These are phyloP conservation scores for Thalassophryne amazonica DNA, from an alignment of 2,797 vertebrate genomes.

Conservation along the genomic window DNA sequence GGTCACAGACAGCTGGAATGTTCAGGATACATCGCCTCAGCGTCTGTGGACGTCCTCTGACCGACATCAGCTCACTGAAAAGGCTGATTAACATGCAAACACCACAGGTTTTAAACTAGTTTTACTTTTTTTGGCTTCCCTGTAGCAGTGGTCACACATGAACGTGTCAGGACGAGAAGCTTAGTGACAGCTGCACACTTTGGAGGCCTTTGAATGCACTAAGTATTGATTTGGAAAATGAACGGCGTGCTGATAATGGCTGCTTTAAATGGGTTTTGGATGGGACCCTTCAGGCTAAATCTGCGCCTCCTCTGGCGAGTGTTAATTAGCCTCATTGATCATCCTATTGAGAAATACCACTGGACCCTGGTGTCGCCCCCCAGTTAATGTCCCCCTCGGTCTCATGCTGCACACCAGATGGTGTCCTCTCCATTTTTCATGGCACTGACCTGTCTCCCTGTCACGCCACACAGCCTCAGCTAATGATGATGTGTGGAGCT, in stretches of 20 bases:
- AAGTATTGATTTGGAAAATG: too few relatives aligned
- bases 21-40: too few relatives aligned
- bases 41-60: too few relatives aligned
- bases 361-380: slow-evolving; percentile 46
- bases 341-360: slow-evolving; percentile 52
- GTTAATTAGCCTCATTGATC: slow-evolving; percentile 73
- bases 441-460: slow-evolving; percentile 1
- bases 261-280: not conserved
- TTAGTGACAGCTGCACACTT: too few relatives aligned
- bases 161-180: too few relatives aligned
- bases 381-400: slow-evolving; percentile 63
- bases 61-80: too few relatives aligned
- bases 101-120: too few relatives aligned
- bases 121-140: too few relatives aligned
- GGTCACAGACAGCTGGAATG: too few relatives aligned
- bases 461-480: slow-evolving; percentile 28
- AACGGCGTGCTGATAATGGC: slow-evolving; percentile 6
- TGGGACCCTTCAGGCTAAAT: slow-evolving; percentile 13
- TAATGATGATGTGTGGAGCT: slow-evolving; percentile 63
- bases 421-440: slow-evolving; percentile 61
- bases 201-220: too few relatives aligned
- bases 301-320: slow-evolving; percentile 19
- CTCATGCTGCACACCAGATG: slow-evolving; percentile 62
- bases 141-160: too few relatives aligned
- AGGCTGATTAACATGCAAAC: too few relatives aligned